Conservation (phyloP, 1,140 invertebrate genomes). For the Drosophila lacertosa region DNA sequence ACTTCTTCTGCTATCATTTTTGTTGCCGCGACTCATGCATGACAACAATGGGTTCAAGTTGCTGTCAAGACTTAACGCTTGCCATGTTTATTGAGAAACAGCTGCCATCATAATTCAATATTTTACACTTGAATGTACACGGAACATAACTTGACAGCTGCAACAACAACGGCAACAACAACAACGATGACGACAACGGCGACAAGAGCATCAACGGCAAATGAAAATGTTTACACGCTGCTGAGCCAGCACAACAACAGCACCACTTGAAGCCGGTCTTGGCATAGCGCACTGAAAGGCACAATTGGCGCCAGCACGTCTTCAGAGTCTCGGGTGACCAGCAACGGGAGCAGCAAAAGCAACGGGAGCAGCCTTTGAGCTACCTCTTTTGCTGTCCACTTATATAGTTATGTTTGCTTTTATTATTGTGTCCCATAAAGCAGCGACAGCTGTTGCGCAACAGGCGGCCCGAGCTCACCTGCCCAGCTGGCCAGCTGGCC, state of each 20-base stretch:
- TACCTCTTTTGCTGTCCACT: conserved; percentile 8
- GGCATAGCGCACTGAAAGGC: conserved; percentile 8
- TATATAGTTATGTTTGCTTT: conserved; percentile 10
- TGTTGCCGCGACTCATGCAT: conserved; percentile 55
- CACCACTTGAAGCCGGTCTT: conserved; percentile 22
- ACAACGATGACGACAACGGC: conserved; percentile 19
- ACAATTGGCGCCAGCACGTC: conserved; percentile 61
- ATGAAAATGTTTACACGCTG: conserved; percentile 79
- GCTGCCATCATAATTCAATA: conserved; percentile 82
- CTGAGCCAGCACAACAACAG: conserved; percentile 44
- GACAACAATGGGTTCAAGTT: conserved; percentile 77
- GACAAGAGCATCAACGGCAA: conserved; percentile 40
- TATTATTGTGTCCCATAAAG: conserved; percentile 31
- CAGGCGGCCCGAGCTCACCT: conserved; percentile 20
- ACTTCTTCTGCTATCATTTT: conserved; percentile 22
- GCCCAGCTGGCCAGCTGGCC: not conserved
- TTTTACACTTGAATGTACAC: conserved; percentile 79
- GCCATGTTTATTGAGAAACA: conserved; percentile 75
- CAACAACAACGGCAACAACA: conserved; percentile 14
- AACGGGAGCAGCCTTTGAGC: not conserved
- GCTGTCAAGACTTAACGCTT: conserved; percentile 77
- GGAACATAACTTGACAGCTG: conserved; percentile 72
- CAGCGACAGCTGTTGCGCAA: conserved; percentile 25
- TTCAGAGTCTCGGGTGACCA: conserved; percentile 57
- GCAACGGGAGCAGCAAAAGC: conserved; percentile 17